Base-by-base conservation (phyloP, 2,797 vertebrate species). In the Poeciliopsis presidionis region DNA sequence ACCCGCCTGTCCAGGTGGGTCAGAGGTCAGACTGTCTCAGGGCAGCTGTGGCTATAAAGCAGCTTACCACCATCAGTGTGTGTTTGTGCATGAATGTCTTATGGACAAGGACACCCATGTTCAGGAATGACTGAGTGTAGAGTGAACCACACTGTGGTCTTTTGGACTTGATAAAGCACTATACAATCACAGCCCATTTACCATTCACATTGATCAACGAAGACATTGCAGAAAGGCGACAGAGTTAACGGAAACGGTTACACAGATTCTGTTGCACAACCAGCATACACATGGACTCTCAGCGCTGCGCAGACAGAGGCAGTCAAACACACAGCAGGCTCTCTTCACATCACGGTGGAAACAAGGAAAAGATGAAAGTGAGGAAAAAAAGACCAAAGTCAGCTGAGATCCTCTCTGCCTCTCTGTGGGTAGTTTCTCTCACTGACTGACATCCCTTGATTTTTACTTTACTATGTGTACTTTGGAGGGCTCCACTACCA, bases 301-400 rank as follows among this genome's bases (percentile, higher is more conserved):
- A 82, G 82, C 22, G 55, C 39, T 72, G 53, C 78, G 57, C 89
- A 89, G 80, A 87, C 73, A 78, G 88, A 89, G 73, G 85, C 89
- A 90, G 86, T 92, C 91, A 93, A 90, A 92, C 90, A 92, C 89
- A 72, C 93, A 90, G 90, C 87, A 22, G 90, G 91, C 82, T 53
- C 86, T 89, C 81, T 83, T 91, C 90, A 90, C 88, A 87, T 91
- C 84, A 55, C 46, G 1, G 81, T 20, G 25, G 87, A 89, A 84
- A 87, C 81, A 83, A 89, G 88, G 41, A 74, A 73, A 49, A 78
- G 79, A 90, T 77, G 82, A 87, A 89, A 87, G 88, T 73, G 70
- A 25, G 83, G 75, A 39, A 39, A 80, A 81, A 53, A 85, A 75
- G 81, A 80, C 74, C 76, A 75, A 81, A 80, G 76, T 81, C 41